phyloP scores from a whole-genome alignment of 1,140 invertebrate species.

The Lordiphosa clarofinis region DNA sequence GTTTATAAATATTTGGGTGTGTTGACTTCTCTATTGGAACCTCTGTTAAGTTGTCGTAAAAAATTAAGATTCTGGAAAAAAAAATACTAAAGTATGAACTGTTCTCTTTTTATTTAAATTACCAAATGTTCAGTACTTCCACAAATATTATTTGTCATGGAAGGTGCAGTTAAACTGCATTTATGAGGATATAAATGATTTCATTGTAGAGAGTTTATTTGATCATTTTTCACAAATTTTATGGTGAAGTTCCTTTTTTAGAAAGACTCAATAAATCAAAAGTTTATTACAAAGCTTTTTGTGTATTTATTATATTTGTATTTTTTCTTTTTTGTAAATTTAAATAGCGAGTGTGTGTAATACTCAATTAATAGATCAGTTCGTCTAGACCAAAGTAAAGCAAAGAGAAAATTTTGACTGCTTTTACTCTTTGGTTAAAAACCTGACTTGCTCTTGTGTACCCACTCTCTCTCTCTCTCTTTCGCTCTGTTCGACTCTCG shows the following conservation, averaged over 20 bases:
- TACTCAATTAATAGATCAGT: too few relatives aligned
- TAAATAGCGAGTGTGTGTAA: too few relatives aligned
- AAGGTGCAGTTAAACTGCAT: conserved; percentile 13
- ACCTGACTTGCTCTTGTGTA: background rate
- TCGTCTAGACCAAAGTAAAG: conserved; percentile 13
- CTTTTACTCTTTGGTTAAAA: conserved; percentile 2
- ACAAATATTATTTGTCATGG: too few relatives aligned
- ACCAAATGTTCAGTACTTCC: too few relatives aligned
- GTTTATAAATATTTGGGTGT: too few relatives aligned
- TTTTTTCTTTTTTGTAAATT: background rate
- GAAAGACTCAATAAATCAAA: conserved; percentile 56
- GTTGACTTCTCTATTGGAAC: too few relatives aligned
- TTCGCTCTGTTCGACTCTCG: conserved; percentile 9
- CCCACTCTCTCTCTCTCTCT: conserved; percentile 15
- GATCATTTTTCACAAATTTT: conserved; percentile 20
- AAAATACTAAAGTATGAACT: too few relatives aligned
- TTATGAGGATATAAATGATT: conserved; percentile 12
- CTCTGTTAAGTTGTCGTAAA: too few relatives aligned
- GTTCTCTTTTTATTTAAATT: too few relatives aligned
- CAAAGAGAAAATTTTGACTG: conserved; percentile 1
- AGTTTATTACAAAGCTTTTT: conserved; percentile 51
- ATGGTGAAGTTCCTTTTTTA: conserved; percentile 54
- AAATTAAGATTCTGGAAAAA: too few relatives aligned
- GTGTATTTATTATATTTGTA: conserved; percentile 23
- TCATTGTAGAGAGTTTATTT: conserved; percentile 19